phyloP scores from a whole-genome alignment of 2,797 vertebrate genomes.

The Chromobotia macracanthus region DNA sequence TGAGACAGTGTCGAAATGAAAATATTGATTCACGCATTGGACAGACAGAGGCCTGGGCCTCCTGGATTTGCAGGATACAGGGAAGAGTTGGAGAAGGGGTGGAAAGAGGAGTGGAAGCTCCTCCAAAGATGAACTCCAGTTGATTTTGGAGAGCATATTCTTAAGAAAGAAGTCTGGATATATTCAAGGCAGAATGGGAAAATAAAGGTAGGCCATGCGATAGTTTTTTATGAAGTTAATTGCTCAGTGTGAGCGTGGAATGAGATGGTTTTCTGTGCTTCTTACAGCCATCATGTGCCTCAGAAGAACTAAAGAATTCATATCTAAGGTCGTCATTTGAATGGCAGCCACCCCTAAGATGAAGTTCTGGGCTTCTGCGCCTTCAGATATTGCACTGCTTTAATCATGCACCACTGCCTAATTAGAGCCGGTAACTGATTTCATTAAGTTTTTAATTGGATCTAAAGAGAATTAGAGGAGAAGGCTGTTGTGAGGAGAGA shows the following conservation, averaged over 20 bases:
- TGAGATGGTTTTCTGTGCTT: background rate
- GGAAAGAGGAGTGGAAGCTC: conserved; percentile 19
- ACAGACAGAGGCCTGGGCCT: conserved; percentile 11
- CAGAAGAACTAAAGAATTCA: background rate
- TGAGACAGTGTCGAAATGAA: conserved; percentile 78
- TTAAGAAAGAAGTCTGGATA: conserved; percentile 3
- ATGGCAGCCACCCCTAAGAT: background rate
- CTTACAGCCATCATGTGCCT: background rate
- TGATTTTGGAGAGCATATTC: background rate
- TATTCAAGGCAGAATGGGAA: background rate
- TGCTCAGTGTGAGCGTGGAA: background rate
- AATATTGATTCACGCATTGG: conserved; percentile 75
- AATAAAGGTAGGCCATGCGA: background rate
- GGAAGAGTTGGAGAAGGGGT: conserved; percentile 28
- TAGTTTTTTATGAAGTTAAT: conserved; percentile 1
- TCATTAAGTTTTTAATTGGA: conserved; percentile 46
- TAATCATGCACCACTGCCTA: conserved; percentile 70
- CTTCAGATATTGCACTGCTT: conserved; percentile 35
- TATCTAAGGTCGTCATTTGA: background rate
- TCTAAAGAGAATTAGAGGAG: conserved; percentile 39
- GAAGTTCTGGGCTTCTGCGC: conserved; percentile 8
- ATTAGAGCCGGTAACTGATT: conserved; percentile 75
- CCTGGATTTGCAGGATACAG: conserved; percentile 37
- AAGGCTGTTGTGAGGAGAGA: conserved; percentile 13
- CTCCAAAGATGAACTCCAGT: conserved; percentile 13